Evolutionary conservation across 2,888 invertebrate species (phyloP), one percentile per base, ranked within the genome.

Genomic region (Elysia crispata): DNA sequence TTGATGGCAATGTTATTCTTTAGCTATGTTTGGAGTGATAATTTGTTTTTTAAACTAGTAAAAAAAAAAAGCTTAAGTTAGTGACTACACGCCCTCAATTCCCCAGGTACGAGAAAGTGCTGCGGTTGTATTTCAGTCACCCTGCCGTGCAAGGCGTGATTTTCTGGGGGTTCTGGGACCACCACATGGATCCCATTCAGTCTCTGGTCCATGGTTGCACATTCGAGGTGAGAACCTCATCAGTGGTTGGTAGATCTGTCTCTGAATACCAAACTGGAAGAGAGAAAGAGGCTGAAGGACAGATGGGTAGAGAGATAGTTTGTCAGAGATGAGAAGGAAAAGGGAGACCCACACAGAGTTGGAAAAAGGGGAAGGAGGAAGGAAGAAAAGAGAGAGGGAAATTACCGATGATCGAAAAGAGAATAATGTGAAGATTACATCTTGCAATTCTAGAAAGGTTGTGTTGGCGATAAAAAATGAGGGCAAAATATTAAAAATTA

Each of bases 121-220:
- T 83, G 11, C 57, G 85, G 15, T 64, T 81, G 6, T 81, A 83
- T 33, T 85, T 81, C 81, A 80, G 82, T 18, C 84, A 85, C 49
- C 84, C 85, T 5, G 74, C 72, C 0, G 72, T 85, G 13, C 33
- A 80, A 28, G 85, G 85, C 1, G 74, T 83, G 31, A 77, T 83
- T 1, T 57, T 84, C 50, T 85, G 84, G 85, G 83, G 80, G 1
- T 83, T 85, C 79, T 84, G 84, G 84, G 77, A 81, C 50, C 62
- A 70, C 20, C 64, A 83, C 60, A 77, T 80, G 41, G 77, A 79
- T 20, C 66, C 74, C 30, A 18, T 54, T 1, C 66, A 66, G 73
- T 49, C 76, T 15, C n/a, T 80, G 72, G 76, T 77, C 1, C 60
- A 72, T 30, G 76, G 76, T 3, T 67, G 66, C 33, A 49, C 23